Evolutionary conservation across 2,888 invertebrate genomes (phyloP), one percentile per base, ranked within the genome.

Genomic region (Andrena chrysosceles): DNA sequence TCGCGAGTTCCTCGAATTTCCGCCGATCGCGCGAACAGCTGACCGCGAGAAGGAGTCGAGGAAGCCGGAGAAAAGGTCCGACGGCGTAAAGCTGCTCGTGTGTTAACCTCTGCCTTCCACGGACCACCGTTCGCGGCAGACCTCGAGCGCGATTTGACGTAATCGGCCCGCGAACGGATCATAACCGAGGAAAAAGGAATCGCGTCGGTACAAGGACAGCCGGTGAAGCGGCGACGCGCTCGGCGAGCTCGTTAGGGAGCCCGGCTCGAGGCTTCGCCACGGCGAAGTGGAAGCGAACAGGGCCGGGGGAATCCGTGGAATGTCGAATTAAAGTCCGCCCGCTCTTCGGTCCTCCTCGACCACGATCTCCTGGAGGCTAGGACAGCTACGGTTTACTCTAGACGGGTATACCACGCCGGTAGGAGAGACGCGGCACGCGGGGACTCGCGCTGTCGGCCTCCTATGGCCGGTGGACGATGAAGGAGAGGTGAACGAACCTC

Each of bases 401-500:
- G 80, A 64, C 73, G 63, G 71, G 73, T 69, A 33, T 67, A 66
- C 42, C n/a, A 69, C 59, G 60, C 23, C 42, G 26, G 48, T 49
- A 70, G 35, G 56, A 67, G 74, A 42, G 42, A 42, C 42, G 42
- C 42, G 31, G 23, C 63, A 42, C 49, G 49, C 62, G 48, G 71
- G 60, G 49, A 54, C 77, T 59, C 29, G 66, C 52, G 35, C 68
- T 54, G 71, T 10, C 1, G 33, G n/a, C 54, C 59, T 82, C 74
- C 79, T 78, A 76, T 73, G 70, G 66, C 60, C 73, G 49, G 90
- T 88, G 91, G 91, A 87, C 90, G 86, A 87, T 54, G 87, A 42
- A 64, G 62, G 83, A 81, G 91, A 93, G 93, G 94, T 94, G 93
- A 94, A 94, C 92, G 94, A 94, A 93, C 94, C 91, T 93, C 91